Evolutionary conservation across 1,140 invertebrate genomes (phyloP).

Genomic region (Apis mellifera): DNA sequence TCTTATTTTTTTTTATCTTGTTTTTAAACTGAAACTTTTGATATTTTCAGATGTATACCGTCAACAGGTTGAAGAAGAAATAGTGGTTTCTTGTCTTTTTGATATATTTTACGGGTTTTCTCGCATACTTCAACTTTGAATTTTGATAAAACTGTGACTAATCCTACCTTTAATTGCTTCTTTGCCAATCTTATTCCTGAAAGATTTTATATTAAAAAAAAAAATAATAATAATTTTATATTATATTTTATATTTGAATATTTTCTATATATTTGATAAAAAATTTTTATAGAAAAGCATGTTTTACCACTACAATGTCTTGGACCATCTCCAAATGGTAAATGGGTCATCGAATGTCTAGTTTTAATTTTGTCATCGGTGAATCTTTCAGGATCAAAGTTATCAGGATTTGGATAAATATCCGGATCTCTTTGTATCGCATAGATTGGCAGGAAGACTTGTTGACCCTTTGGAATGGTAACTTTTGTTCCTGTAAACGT

Average conservation of each 20-base stretch:
- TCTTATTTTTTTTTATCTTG: background rate
- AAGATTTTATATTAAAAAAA: background rate
- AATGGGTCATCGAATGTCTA: slow-evolving; percentile 36
- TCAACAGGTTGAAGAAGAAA: slow-evolving; percentile 19
- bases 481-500: slow-evolving; percentile 42
- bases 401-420: slow-evolving; percentile 49
- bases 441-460: slow-evolving; percentile 26
- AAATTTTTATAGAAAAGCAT: background rate
- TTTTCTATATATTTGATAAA: too few relatives aligned
- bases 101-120: slow-evolving; percentile 39
- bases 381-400: slow-evolving; percentile 55
- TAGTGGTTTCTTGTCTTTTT: background rate
- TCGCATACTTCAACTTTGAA: slow-evolving; percentile 54
- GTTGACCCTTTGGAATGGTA: slow-evolving; percentile 10
- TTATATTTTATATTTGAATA: too few relatives aligned
- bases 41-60: slow-evolving; percentile 31
- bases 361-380: background rate
- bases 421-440: slow-evolving; percentile 44
- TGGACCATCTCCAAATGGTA: slow-evolving; percentile 50
- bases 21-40: background rate
- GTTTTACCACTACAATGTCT: slow-evolving; percentile 55
- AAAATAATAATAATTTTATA: too few relatives aligned
- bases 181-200: slow-evolving; percentile 49
- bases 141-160: slow-evolving; percentile 45
- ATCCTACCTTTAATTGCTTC: slow-evolving; percentile 39